These are phyloP conservation scores for Potorous gilbertii DNA, from an alignment of 2,797 vertebrate genomes.

Conservation along the genomic window DNA sequence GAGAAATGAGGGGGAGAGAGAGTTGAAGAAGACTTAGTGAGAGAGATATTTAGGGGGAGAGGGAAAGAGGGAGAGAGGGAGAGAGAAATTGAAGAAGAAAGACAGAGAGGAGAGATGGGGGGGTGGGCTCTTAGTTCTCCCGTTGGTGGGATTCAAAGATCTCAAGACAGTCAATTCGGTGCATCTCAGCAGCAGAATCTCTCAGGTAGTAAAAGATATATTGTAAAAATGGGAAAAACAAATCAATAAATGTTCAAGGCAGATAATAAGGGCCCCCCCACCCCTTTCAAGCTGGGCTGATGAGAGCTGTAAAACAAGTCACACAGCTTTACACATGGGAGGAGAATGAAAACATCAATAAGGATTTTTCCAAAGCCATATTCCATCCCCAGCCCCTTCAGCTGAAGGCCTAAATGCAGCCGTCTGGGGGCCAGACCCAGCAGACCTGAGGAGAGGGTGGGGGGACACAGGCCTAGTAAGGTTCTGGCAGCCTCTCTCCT, in stretches of 20 bases:
- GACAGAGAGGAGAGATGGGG: background rate
- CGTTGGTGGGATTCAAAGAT: constrained; percentile 51
- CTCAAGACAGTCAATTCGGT: constrained; percentile 46
- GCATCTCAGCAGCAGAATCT: constrained; percentile 51
- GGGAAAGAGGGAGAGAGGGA: background rate
- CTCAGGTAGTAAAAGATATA: constrained; percentile 36
- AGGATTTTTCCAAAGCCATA: background rate
- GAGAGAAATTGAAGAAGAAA: no score
- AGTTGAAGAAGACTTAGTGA: no score
- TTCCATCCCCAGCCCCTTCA: constrained; percentile 16
- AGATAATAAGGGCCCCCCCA: constrained; percentile 40
- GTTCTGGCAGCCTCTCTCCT: background rate
- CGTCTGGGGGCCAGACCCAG: constrained; percentile 7
- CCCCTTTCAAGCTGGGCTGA: constrained; percentile 50
- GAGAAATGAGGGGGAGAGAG: no score
- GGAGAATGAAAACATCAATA: constrained; percentile 53
- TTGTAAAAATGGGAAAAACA: constrained; percentile 49
- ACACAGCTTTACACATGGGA: constrained; percentile 32
- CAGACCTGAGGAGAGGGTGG: background rate
- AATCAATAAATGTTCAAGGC: constrained; percentile 62
- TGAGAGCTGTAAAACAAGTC: constrained; percentile 45
- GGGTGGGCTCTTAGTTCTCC: background rate
- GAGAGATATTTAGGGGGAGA: background rate
- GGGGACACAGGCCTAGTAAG: background rate
- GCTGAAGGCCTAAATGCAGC: background rate